phyloP scores from a whole-genome alignment of 2,888 invertebrate species.

The Acronicta leporina region DNA sequence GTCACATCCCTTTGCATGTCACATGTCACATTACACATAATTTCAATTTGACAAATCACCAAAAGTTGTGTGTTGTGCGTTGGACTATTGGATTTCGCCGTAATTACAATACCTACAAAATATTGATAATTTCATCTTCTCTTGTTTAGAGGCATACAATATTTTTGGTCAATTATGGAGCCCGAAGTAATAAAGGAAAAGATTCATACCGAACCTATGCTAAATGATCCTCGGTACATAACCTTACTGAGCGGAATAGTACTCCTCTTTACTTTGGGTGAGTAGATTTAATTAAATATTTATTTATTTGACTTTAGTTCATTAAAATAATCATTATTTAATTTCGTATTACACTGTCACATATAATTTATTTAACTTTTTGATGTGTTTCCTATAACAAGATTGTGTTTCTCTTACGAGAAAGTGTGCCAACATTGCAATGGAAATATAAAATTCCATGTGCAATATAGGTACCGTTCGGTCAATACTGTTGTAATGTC shows the following conservation, averaged over 20 bases:
- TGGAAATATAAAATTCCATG: not conserved
- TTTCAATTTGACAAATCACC: too few species aligned
- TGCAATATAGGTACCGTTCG: not conserved
- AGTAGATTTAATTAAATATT: conserved; percentile 54
- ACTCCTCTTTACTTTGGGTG: conserved; percentile 80
- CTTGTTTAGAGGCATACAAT: not conserved
- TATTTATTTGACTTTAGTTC: too few species aligned
- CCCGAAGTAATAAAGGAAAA: conserved; percentile 83
- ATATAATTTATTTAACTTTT: too few species aligned
- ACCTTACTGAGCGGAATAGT: conserved; percentile 83
- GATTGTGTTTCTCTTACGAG: not conserved
- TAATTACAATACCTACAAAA: too few species aligned
- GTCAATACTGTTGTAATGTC: too few species aligned
- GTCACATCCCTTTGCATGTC: too few species aligned
- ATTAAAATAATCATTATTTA: too few species aligned
- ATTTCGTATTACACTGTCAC: too few species aligned
- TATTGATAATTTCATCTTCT: too few species aligned
- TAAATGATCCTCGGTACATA: conserved; percentile 85
- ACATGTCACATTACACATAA: too few species aligned
- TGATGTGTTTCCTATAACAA: not conserved
- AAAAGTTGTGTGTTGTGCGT: too few species aligned
- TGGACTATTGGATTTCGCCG: too few species aligned
- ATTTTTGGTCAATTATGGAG: conserved; percentile 66
- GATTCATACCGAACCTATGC: conserved; percentile 81
- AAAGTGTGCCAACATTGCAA: conserved; percentile 30